Evolutionary conservation across 1,140 invertebrate species (phyloP).

Genomic region (Daktulosphaira vitifoliae): DNA sequence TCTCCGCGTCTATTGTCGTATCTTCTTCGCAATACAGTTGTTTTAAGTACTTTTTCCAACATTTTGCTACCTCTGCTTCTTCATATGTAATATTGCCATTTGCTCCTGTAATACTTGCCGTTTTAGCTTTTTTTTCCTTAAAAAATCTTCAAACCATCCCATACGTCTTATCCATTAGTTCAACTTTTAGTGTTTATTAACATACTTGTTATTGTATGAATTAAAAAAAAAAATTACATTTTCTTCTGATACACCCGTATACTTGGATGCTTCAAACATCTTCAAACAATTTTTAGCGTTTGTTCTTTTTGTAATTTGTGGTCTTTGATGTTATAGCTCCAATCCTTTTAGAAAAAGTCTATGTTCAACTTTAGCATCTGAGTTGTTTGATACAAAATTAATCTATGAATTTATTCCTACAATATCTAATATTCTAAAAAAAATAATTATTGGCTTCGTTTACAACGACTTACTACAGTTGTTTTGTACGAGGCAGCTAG

Average conservation of each 20-base stretch:
- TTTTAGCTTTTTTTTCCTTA: not conserved
- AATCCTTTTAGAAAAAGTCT: constrained; percentile 3
- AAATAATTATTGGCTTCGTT: constrained; percentile 39
- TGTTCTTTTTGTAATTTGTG: constrained; percentile 1
- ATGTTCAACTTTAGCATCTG: not conserved
- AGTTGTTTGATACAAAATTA: not conserved
- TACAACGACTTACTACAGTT: constrained; percentile 35
- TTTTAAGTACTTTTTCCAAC: no score
- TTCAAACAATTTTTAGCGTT: not conserved
- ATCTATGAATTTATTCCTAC: constrained; percentile 40
- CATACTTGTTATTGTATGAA: no score
- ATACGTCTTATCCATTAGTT: constrained; percentile 1
- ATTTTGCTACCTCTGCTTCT: not conserved
- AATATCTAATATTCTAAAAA: constrained; percentile 41
- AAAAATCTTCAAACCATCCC: not conserved
- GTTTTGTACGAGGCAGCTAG: no score
- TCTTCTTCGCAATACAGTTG: not conserved
- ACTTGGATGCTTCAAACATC: not conserved
- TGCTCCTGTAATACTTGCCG: not conserved
- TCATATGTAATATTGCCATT: constrained; percentile 14
- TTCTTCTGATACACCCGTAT: not conserved
- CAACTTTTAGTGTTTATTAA: no score
- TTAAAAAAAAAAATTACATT: no score
- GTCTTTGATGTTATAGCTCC: not conserved
- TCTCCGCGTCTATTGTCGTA: no score